Percentiles rank a stretch among this genome's conserved stretches.
These are phyloP conservation scores for Polypterus bichir DNA, from an alignment of 2,113 vertebrate species.

Conservation along the genomic window DNA sequence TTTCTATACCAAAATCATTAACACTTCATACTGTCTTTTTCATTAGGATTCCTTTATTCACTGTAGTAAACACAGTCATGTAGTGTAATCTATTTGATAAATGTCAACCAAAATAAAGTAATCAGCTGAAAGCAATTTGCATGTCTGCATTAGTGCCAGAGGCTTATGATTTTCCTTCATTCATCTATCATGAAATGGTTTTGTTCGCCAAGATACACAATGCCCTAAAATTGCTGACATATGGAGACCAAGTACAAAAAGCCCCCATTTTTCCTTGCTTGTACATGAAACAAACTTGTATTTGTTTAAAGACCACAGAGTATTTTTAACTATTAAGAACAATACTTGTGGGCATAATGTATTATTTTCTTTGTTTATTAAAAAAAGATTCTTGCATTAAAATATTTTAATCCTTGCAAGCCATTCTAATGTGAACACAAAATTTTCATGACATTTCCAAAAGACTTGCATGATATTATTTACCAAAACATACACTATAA, in stretches of 20 bases:
- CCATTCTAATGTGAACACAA: too few relatives aligned
- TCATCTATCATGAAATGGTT: slow-evolving; percentile 88
- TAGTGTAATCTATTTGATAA: slow-evolving; percentile 73
- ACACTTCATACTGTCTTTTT: slow-evolving; percentile 19
- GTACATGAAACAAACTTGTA: slow-evolving; percentile 68
- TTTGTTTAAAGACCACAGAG: slow-evolving; percentile 75
- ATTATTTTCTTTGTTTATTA: slow-evolving; percentile 58
- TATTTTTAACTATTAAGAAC: slow-evolving; percentile 51
- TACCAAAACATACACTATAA: too few relatives aligned
- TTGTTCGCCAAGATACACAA: slow-evolving; percentile 95
- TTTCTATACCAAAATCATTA: slow-evolving; percentile 42
- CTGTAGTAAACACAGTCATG: slow-evolving; percentile 44
- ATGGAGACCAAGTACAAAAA: slow-evolving; percentile 71
- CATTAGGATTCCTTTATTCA: slow-evolving; percentile 39
- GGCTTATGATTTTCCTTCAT: slow-evolving; percentile 80
- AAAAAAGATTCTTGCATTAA: slow-evolving; percentile 19
- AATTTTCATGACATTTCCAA: too few relatives aligned
- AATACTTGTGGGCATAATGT: slow-evolving; percentile 50
- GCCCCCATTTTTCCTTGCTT: slow-evolving; percentile 56
- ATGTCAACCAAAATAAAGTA: slow-evolving; percentile 75
- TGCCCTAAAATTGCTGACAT: slow-evolving; percentile 97
- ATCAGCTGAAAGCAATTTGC: slow-evolving; percentile 97
- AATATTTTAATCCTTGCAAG: too few relatives aligned
- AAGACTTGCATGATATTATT: too few relatives aligned
- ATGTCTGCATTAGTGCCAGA: slow-evolving; percentile 63